These are phyloP conservation scores for Heliconius himera DNA, from an alignment of 1,140 invertebrate species.

Conservation along the genomic window DNA sequence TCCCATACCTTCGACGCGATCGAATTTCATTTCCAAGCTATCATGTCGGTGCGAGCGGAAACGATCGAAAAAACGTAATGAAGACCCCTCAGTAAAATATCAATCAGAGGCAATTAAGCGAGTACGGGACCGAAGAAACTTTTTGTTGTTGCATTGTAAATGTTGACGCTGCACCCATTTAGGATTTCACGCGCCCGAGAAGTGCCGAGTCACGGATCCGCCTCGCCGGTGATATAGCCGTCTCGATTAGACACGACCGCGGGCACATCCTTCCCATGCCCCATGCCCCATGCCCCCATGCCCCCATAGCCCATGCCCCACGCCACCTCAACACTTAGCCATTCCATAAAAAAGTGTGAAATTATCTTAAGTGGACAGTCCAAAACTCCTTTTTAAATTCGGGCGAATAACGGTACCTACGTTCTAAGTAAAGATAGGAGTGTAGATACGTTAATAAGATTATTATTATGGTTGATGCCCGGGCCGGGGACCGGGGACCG, in stretches of 20 bases:
- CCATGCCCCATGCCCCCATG: conserved; percentile 42
- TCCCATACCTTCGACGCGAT: conserved; percentile 3
- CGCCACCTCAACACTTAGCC: conserved; percentile 60
- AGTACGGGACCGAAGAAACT: conserved; percentile 46
- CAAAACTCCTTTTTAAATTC: conserved; percentile 69
- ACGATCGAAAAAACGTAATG: conserved; percentile 48
- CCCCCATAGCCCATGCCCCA: conserved; percentile 15
- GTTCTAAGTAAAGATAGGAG: conserved; percentile 79
- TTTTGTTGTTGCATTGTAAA: conserved; percentile 54
- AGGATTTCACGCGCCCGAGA: conserved; percentile 62
- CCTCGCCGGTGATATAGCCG: conserved; percentile 59
- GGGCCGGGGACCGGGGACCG: conserved; percentile 67
- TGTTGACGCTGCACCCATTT: conserved; percentile 51
- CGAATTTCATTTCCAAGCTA: conserved; percentile 12
- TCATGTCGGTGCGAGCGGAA: conserved; percentile 43
- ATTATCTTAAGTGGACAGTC: conserved; percentile 75
- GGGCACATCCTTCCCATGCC: conserved; percentile 57
- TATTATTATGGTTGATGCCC: conserved; percentile 76
- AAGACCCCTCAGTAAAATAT: conserved; percentile 52
- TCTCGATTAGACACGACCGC: conserved; percentile 66
- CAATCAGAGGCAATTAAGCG: conserved; percentile 58
- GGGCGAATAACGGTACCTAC: conserved; percentile 76
- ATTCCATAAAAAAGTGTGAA: conserved; percentile 69
- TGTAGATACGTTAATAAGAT: conserved; percentile 80
- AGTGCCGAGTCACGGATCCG: conserved; percentile 52